Conservation (phyloP, 2,888 invertebrate genomes). For the Drosophila neotestacea region DNA sequence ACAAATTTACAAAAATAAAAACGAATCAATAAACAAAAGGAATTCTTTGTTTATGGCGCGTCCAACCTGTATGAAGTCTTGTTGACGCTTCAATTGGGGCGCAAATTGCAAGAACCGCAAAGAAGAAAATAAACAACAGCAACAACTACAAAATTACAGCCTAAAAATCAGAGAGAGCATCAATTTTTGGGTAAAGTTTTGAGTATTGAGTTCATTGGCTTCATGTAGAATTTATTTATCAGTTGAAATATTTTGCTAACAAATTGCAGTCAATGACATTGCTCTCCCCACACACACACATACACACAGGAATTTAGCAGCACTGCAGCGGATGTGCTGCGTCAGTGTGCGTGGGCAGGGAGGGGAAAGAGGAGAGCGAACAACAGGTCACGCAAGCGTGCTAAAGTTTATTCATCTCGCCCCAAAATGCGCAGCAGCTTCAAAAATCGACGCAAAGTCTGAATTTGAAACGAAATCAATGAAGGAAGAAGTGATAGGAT, state of each 20-base stretch:
- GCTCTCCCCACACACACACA: constrained; percentile 35
- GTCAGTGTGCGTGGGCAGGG: constrained; percentile 54
- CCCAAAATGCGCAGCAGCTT: constrained; percentile 65
- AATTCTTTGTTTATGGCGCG: constrained; percentile 75
- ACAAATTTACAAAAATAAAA: constrained; percentile 44
- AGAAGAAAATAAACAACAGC: constrained; percentile 13
- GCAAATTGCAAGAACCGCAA: constrained; percentile 62
- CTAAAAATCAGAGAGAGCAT: constrained; percentile 32
- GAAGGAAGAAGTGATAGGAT: constrained; percentile 33
- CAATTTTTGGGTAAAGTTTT: constrained; percentile 48
- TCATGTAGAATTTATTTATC: constrained; percentile 74
- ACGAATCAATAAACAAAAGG: constrained; percentile 67
- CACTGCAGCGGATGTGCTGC: constrained; percentile 57
- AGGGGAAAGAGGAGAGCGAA: constrained; percentile 21
- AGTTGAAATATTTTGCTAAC: constrained; percentile 79
- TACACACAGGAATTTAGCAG: constrained; percentile 26
- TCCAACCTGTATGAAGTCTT: constrained; percentile 66
- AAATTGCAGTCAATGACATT: constrained; percentile 83
- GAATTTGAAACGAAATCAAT: constrained; percentile 61
- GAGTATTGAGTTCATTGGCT: constrained; percentile 72
- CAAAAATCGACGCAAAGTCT: constrained; percentile 58
- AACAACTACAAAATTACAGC: constrained; percentile 45
- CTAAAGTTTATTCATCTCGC: constrained; percentile 74
- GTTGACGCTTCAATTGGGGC: constrained; percentile 65
- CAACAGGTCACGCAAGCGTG: constrained; percentile 75